Percentiles rank a stretch among this genome's conserved stretches.
phyloP scores from a whole-genome alignment of 92 coral and sea anemone species.

The Paragorgia papillata region DNA sequence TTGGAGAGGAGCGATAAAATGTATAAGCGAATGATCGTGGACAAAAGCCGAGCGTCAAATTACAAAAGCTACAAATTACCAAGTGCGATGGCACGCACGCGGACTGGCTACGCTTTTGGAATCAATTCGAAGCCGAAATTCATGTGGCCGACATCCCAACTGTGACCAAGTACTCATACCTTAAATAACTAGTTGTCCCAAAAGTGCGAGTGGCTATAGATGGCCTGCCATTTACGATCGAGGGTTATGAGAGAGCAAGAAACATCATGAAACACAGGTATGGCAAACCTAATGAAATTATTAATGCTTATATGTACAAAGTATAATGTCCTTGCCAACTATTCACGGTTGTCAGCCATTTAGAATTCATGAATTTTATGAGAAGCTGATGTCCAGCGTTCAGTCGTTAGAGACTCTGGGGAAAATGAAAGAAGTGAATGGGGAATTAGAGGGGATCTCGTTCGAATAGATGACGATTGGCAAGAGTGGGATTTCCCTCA shows the following conservation, averaged over 20 bases:
- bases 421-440: conserved; percentile 60
- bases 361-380: conserved; percentile 56
- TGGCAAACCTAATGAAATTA: conserved; percentile 66
- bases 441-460: conserved; percentile 68
- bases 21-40: conserved; percentile 1
- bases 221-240: conserved; percentile 47
- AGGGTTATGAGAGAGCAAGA: conserved; percentile 66
- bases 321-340: conserved; percentile 59
- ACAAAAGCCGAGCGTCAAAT: conserved; percentile 37
- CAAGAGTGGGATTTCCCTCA: conserved; percentile 64
- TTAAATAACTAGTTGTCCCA: conserved; percentile 9
- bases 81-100: conserved; percentile 30
- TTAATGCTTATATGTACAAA: conserved; percentile 63
- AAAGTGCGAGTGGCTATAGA: conserved; percentile 21
- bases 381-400: conserved; percentile 60
- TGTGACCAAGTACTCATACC: conserved; percentile 17
- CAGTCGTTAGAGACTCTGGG: conserved; percentile 67
- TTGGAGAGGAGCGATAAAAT: conserved; percentile 37
- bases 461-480: conserved; percentile 63
- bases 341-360: conserved; percentile 63
- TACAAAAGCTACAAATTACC: conserved; percentile 55
- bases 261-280: conserved; percentile 57
- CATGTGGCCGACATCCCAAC: conserved; percentile 29
- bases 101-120: conserved; percentile 34
- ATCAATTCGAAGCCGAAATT: conserved; percentile 33